Base-by-base conservation (phyloP, 2,888 invertebrate genomes). In the Trichopoda pennipes region DNA sequence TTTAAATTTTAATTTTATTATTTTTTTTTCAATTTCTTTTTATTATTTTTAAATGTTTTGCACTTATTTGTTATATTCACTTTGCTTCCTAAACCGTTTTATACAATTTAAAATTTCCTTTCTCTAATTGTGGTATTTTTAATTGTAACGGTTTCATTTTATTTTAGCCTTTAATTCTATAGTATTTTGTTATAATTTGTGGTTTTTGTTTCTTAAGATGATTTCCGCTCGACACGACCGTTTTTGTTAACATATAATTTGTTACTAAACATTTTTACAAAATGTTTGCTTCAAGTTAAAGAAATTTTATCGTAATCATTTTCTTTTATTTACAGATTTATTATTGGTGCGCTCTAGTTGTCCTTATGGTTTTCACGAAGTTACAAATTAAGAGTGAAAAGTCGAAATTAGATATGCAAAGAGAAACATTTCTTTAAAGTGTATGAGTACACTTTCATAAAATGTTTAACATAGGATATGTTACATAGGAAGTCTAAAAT, bases 231-330 rank as follows among this genome's bases (percentile, higher is more conserved):
- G 47, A 28, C 47, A 70, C 77, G 64, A 81, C 81, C 74, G 73
- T 64, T 78, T 28, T 42, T 38, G 28, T 63, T 74, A 77, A 69
- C 63, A 69, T 73, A 73, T 47, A 69, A 74, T 69, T 77, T 74
- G 77, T 64, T 58, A 81, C 81, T 81, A 73, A 81, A 73, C 38
- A 58, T 74, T 32, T 81, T 78, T 58, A 63, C 56, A 69, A 63
- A 69, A 77, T 74, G 35, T 69, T 78, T 77, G 21, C 56, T 28
- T 32, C 38, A 53, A 73, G 23, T 74, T 38, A 47, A 77, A 60
- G 42, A 60, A 14, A 66, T 0, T 38, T 61, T 69, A 23, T 23
- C 44, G 32, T 63, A n/a, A 21, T 35, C 55, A 55, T 10, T 9
- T 35, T n/a, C n/a, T n/a, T n/a, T 32, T 56, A 23, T 10, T 19